A percentile compares a stretch with the other conserved stretches of the same genome.
Conservation (phyloP, 2,888 invertebrate genomes). For the Caenorhabditis becei region DNA sequence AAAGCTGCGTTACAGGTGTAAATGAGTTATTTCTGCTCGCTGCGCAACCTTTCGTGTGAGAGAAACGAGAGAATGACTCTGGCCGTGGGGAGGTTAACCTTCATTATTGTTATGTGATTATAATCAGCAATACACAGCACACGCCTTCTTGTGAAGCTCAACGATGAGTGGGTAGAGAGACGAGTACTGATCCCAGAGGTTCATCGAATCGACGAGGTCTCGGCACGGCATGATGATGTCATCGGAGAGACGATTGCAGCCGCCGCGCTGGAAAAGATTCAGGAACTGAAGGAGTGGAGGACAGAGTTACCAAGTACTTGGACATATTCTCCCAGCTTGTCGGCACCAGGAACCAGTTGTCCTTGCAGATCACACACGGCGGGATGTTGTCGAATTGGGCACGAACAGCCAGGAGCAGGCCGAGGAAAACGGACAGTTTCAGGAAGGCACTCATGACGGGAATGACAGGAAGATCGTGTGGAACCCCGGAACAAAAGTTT, state of each 20-base stretch:
- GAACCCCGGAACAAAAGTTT: background rate
- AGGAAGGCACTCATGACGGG: background rate
- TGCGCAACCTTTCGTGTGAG: background rate
- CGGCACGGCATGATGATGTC: conserved; percentile 25
- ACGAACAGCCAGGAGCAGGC: background rate
- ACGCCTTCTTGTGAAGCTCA: conserved; percentile 28
- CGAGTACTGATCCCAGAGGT: conserved; percentile 36
- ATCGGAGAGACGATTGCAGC: conserved; percentile 31
- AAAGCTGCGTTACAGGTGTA: background rate
- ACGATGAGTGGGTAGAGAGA: conserved; percentile 23
- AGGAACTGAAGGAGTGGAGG: background rate
- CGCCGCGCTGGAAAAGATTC: conserved; percentile 18
- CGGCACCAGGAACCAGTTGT: conserved; percentile 32
- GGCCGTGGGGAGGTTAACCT: background rate
- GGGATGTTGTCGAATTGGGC: conserved; percentile 18
- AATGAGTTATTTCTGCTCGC: background rate
- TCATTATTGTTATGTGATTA: conserved; percentile 3
- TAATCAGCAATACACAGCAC: conserved; percentile 10
- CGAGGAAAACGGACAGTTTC: background rate
- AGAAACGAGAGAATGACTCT: background rate
- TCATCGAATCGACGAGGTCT: conserved; percentile 29
- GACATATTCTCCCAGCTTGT: conserved; percentile 31
- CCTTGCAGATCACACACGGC: conserved; percentile 22
- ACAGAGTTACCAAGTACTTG: conserved; percentile 23
- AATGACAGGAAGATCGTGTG: background rate